These are phyloP conservation scores for Emydura subglobosa DNA, from an alignment of 2,113 vertebrate species.

Conservation along the genomic window DNA sequence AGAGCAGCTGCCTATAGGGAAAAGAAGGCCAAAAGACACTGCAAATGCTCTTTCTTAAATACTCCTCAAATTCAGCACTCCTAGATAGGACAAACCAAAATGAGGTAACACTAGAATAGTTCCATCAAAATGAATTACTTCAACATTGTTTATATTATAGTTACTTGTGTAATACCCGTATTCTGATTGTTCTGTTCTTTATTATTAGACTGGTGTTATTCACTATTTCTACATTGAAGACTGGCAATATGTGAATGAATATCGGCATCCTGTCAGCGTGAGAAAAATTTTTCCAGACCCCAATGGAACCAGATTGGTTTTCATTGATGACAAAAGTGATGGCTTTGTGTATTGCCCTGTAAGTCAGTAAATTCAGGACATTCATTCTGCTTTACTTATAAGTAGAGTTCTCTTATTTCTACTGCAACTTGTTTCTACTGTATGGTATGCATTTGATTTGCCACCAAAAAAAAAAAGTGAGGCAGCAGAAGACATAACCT, in stretches of 20 bases:
- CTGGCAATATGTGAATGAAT: constrained; percentile 92
- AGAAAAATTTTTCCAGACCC: constrained; percentile 94
- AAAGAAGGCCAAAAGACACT: neutral
- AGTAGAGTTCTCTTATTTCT: neutral
- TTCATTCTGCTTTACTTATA: neutral
- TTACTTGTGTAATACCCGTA: neutral
- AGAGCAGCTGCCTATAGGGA: neutral
- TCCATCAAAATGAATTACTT: neutral
- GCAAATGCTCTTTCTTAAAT: neutral
- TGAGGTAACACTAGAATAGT: neutral
- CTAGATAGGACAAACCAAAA: neutral
- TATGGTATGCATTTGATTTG: neutral
- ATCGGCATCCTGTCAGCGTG: constrained; percentile 89
- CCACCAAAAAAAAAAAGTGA: neutral
- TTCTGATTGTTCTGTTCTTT: neutral
- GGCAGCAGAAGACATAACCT: neutral
- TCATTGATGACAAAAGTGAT: constrained; percentile 95
- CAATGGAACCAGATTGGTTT: constrained; percentile 89
- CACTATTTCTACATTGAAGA: constrained; percentile 93
- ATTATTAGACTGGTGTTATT: constrained; percentile 87
- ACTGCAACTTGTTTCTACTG: neutral
- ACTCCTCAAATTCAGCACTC: neutral
- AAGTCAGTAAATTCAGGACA: constrained; percentile 76
- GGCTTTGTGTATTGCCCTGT: constrained; percentile 94
- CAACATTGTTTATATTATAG: neutral